Conservation (phyloP, 2,888 invertebrate genomes). For the Apotomis betuletana region DNA sequence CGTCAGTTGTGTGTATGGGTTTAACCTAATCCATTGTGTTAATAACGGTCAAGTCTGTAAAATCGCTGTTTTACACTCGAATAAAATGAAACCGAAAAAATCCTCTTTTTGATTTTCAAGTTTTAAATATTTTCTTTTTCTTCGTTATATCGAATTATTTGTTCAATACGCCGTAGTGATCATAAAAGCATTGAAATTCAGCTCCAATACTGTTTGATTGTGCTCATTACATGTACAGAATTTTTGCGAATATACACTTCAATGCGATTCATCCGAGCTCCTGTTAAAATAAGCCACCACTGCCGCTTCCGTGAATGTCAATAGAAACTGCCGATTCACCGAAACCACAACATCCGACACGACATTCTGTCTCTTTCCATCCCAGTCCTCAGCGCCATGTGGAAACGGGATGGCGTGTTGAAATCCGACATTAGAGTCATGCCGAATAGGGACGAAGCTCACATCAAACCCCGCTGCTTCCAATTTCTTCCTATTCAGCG, state of each 20-base stretch:
- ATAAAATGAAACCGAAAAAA: no score
- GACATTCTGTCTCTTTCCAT: constrained; percentile 8
- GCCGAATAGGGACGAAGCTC: constrained; percentile 49
- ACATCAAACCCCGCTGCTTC: constrained; percentile 56
- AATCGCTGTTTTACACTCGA: no score
- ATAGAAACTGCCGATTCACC: constrained; percentile 44
- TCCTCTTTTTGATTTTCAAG: no score
- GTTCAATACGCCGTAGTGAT: background rate
- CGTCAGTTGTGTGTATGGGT: no score
- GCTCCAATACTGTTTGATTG: constrained; percentile 24
- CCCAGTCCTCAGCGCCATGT: background rate
- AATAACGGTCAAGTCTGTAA: no score
- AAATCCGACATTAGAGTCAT: background rate
- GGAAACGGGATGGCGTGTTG: background rate
- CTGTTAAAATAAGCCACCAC: constrained; percentile 38
- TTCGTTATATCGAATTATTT: background rate
- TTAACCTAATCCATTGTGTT: no score
- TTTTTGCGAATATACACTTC: constrained; percentile 21
- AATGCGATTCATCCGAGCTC: constrained; percentile 30
- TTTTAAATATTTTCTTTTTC: background rate
- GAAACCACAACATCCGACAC: constrained; percentile 1
- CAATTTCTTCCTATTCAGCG: constrained; percentile 70
- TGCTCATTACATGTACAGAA: constrained; percentile 27
- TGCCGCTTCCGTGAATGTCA: constrained; percentile 55
- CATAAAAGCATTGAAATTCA: constrained; percentile 26